Conservation (phyloP, 1,140 invertebrate species). For the Dreissena polymorpha region DNA sequence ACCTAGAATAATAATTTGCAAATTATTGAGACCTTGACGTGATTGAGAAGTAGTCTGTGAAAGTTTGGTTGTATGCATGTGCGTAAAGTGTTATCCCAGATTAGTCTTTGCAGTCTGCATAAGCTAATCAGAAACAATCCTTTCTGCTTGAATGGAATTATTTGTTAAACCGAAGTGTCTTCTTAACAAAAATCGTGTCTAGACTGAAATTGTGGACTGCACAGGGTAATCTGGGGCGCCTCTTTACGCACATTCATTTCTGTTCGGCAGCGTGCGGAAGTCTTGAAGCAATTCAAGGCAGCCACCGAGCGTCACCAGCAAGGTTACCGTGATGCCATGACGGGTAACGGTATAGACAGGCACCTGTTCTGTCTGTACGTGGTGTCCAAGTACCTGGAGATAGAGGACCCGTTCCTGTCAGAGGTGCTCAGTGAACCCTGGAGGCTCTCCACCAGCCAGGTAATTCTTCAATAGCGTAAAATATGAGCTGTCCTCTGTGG, state of each 20-base stretch:
- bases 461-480: constrained; percentile 51
- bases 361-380: constrained; percentile 99
- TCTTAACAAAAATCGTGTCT: not conserved
- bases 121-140: no score
- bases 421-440: constrained; percentile 98
- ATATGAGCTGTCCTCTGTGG: no score
- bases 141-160: no score
- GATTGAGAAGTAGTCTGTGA: no score
- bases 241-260: not conserved
- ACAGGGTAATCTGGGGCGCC: no score
- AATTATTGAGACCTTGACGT: no score
- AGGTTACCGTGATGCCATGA: constrained; percentile 97
- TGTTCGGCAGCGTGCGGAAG: constrained; percentile 85
- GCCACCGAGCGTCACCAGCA: constrained; percentile 92
- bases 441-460: constrained; percentile 97
- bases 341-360: constrained; percentile 96
- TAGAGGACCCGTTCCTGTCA: constrained; percentile 96
- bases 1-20: no score
- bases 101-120: no score
- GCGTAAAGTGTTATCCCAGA: no score
- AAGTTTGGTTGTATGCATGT: no score
- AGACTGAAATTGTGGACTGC: no score
- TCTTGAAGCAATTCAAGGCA: constrained; percentile 85
- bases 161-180: no score
- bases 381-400: constrained; percentile 97